Conservation (phyloP, 2,113 vertebrate species). For the Chaetodon trifascialis region DNA sequence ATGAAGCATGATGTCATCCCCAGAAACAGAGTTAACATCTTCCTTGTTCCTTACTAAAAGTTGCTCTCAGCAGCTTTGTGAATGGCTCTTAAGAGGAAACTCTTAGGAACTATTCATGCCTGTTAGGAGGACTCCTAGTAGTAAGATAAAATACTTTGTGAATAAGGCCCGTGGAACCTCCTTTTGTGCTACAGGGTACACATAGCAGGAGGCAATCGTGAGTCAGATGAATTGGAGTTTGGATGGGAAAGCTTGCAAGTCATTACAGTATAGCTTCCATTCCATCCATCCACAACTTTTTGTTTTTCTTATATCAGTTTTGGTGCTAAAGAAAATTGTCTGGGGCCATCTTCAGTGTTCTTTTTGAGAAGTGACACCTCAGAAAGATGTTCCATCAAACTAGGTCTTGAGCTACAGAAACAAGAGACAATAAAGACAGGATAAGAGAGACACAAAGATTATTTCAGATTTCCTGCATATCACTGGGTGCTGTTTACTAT, state of each 20-base stretch:
- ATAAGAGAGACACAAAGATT: neutral
- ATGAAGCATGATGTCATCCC: no score
- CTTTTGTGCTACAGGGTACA: slow-evolving; percentile 11
- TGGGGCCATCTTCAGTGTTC: slow-evolving; percentile 10
- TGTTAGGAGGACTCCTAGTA: no score
- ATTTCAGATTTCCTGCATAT: neutral
- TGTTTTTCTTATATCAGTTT: slow-evolving; percentile 30
- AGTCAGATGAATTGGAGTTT: neutral
- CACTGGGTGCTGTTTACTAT: neutral
- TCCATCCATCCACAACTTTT: slow-evolving; percentile 13
- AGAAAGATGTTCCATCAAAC: slow-evolving; percentile 90
- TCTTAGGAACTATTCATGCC: no score
- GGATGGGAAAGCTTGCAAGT: slow-evolving; percentile 9
- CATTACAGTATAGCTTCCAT: neutral
- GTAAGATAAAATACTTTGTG: no score
- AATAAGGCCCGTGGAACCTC: slow-evolving; percentile 14
- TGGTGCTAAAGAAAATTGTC: slow-evolving; percentile 44
- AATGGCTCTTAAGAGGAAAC: no score
- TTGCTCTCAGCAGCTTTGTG: no score
- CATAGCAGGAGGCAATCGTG: neutral
- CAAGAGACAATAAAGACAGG: neutral
- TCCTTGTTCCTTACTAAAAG: no score
- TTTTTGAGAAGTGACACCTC: slow-evolving; percentile 65
- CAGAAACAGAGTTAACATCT: no score
- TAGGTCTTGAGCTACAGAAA: slow-evolving; percentile 88